Conservation (phyloP, 1,140 invertebrate species). For the Sycophila sp. region DNA sequence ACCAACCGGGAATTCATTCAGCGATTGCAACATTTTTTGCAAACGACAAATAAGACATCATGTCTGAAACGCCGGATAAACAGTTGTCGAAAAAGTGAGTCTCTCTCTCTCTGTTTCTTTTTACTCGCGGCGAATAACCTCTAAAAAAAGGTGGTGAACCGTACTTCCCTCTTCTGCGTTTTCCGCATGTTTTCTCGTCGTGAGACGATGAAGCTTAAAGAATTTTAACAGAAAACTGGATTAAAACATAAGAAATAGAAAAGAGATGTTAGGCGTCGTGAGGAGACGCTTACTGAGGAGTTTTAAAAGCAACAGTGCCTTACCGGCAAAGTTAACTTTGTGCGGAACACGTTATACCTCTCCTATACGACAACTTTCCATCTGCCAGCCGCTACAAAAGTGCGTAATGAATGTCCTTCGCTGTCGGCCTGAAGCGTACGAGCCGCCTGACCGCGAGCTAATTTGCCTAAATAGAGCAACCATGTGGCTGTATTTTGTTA, state of each 20-base stretch:
- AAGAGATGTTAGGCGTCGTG: neutral
- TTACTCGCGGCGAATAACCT: conserved; percentile 46
- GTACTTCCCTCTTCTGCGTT: neutral
- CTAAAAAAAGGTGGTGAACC: conserved; percentile 28
- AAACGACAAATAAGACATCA: conserved; percentile 41
- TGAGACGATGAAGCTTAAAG: neutral
- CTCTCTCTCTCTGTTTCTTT: too few relatives aligned
- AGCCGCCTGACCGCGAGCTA: neutral
- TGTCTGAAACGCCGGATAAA: conserved; percentile 70
- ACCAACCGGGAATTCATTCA: too few relatives aligned
- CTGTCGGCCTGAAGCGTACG: too few relatives aligned
- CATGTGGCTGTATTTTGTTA: too few relatives aligned
- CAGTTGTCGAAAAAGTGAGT: conserved; percentile 79
- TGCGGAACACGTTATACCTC: conserved; percentile 40
- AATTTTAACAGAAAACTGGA: neutral
- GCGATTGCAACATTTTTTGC: neutral
- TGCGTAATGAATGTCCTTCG: conserved; percentile 44
- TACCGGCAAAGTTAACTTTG: conserved; percentile 13
- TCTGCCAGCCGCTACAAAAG: conserved; percentile 41
- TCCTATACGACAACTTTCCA: conserved; percentile 53
- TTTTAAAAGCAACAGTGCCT: conserved; percentile 35
- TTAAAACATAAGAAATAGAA: neutral
- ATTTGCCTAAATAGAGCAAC: too few relatives aligned
- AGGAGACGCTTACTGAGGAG: conserved; percentile 42
- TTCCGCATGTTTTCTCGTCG: neutral